phyloP scores from a whole-genome alignment of 2,888 invertebrate species.

The Camptogramma bilineatum region DNA sequence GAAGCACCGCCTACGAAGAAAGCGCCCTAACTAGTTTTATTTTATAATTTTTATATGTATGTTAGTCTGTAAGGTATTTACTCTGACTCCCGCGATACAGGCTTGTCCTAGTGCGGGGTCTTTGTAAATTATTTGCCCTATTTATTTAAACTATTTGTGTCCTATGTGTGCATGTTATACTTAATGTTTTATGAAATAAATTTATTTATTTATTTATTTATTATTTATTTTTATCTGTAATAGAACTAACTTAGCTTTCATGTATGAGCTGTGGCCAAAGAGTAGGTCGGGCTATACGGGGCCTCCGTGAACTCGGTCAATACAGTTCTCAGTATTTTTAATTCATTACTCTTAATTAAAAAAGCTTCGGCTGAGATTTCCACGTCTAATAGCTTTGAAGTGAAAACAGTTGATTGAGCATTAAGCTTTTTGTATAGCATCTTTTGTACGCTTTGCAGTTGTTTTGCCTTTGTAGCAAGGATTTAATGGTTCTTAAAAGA shows the following conservation, averaged over 20 bases:
- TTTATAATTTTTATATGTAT: too few relatives aligned
- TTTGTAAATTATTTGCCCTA: too few relatives aligned
- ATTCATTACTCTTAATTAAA: slow-evolving; percentile 49
- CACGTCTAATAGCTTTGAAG: slow-evolving; percentile 29
- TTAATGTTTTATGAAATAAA: too few relatives aligned
- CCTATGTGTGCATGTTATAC: too few relatives aligned
- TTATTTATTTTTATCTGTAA: background rate
- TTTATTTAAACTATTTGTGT: too few relatives aligned
- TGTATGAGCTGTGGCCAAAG: slow-evolving; percentile 25
- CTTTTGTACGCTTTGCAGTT: slow-evolving; percentile 8
- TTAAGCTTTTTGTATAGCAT: slow-evolving; percentile 16
- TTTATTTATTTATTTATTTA: too few relatives aligned
- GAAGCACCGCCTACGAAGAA: too few relatives aligned
- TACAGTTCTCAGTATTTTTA: slow-evolving; percentile 42
- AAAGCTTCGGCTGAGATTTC: slow-evolving; percentile 34
- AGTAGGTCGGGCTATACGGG: slow-evolving; percentile 29
- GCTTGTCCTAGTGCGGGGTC: too few relatives aligned
- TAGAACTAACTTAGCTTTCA: background rate
- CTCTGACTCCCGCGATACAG: too few relatives aligned
- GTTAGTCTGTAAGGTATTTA: too few relatives aligned
- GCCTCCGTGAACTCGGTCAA: slow-evolving; percentile 48
- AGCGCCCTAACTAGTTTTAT: too few relatives aligned
- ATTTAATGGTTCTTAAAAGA: slow-evolving; percentile 3
- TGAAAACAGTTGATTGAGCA: slow-evolving; percentile 30
- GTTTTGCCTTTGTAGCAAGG: slow-evolving; percentile 1